A percentile compares a stretch with the other conserved stretches of the same genome.
Conservation (phyloP, 1,140 invertebrate species). For the Apis laboriosa region DNA sequence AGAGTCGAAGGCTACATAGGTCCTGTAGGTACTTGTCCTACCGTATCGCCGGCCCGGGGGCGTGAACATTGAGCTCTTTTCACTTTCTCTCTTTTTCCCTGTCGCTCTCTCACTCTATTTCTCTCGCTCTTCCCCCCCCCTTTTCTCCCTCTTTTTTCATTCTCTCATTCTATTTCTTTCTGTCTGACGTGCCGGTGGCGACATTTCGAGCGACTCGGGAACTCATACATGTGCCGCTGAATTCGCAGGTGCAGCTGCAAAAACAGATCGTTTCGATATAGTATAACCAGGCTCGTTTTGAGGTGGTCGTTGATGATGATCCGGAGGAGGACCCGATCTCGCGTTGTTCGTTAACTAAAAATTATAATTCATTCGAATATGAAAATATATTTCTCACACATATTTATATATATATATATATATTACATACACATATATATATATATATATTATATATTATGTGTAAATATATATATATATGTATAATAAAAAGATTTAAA, state of each 20-base stretch:
- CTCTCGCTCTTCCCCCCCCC: slow-evolving; percentile 5
- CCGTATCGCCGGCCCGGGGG: slow-evolving; percentile 76
- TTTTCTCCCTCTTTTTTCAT: no score
- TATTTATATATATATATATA: background rate
- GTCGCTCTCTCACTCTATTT: slow-evolving; percentile 47
- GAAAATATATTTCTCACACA: background rate
- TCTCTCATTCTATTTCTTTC: slow-evolving; percentile 32
- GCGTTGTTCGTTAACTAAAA: background rate
- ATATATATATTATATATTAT: background rate
- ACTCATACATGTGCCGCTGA: slow-evolving; percentile 36
- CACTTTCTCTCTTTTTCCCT: background rate
- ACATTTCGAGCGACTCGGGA: slow-evolving; percentile 37
- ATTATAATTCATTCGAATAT: background rate
- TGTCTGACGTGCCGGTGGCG: slow-evolving; percentile 37
- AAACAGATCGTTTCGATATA: slow-evolving; percentile 48
- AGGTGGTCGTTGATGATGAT: slow-evolving; percentile 15
- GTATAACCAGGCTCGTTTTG: slow-evolving; percentile 2
- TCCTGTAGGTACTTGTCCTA: slow-evolving; percentile 40
- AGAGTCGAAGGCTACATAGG: slow-evolving; percentile 23
- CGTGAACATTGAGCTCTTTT: slow-evolving; percentile 65
- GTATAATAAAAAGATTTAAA: no score
- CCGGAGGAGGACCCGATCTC: slow-evolving; percentile 13
- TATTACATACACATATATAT: no score
- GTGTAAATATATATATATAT: no score
- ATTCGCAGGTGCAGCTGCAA: slow-evolving; percentile 51